Base-by-base conservation (phyloP, 2,797 vertebrate genomes). In the Anolis apletophallus region DNA sequence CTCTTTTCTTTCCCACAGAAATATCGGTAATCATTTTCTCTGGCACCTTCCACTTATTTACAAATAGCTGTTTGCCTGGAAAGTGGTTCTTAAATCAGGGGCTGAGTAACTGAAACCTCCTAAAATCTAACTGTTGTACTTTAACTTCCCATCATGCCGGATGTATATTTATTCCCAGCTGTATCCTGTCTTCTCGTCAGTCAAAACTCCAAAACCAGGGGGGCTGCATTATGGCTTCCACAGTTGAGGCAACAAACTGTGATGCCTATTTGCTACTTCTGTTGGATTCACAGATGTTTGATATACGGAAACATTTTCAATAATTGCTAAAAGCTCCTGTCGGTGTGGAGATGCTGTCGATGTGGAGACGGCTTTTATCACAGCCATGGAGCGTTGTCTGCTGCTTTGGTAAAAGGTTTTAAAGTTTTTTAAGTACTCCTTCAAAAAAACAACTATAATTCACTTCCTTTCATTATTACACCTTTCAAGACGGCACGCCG, bases 361-460 rank as follows among this genome's bases (percentile, higher is more conserved):
- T 87, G 75, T 61, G 72, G 79, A 74, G 36, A 80, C 81, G 71
- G 55, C 75, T 82, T 91, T 29, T 69, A 80, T 71, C 81, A 79
- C 86, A 12, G 0, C 67, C 80, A 0, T 46, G 87, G 86, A 93
- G 88, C 84, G n/a, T 0, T 0, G 16, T 40, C 64, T 34, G 0
- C 1, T 76, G 85, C 59, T 90, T 92, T 55, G 68, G 68, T 85
- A 87, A 93, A 90, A 93, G 84, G 61, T 78, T 93, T 80, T 80
- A 71, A 92, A 92, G 87, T 54, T 78, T 93, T 80, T 80, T 73
- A 92, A 92, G 88, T 79, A 57, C 71, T 91, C 89, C 46, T 80
- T 80, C 77, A 94, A 91, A 87, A 57, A 46, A 46, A 46, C 40
- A n/a, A 68, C 79, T 88, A 91, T 85, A 87, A 85, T 79, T 83